Base-by-base conservation (phyloP, 2,888 invertebrate species). In the Parapristionchus giblindavisi region DNA sequence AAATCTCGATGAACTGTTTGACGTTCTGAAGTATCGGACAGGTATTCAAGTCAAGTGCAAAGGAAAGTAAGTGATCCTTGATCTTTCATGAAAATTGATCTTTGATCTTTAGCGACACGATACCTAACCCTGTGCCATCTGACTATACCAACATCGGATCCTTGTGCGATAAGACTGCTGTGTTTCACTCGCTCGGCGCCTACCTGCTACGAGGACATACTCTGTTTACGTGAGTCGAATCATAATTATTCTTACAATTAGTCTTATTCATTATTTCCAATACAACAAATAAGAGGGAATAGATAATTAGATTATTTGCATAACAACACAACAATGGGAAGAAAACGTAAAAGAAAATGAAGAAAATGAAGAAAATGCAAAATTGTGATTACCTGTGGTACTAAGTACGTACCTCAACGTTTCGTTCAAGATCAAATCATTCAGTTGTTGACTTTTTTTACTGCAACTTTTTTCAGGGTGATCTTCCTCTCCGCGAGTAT, bases 401-500 rank as follows among this genome's bases (percentile, higher is more conserved):
- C n/a, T n/a, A n/a, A n/a, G n/a, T n/a, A n/a, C n/a, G n/a, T n/a
- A n/a, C n/a, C n/a, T n/a, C n/a, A n/a, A n/a, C n/a, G n/a, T n/a
- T n/a, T n/a, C n/a, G n/a, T n/a, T n/a, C n/a, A n/a, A n/a, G n/a
- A n/a, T n/a, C n/a, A n/a, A n/a, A n/a, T n/a, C n/a, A n/a, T n/a
- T n/a, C n/a, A n/a, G n/a, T n/a, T n/a, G n/a, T n/a, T n/a, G n/a
- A n/a, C n/a, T n/a, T n/a, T n/a, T n/a, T n/a, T n/a, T n/a, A n/a
- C n/a, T n/a, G n/a, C n/a, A n/a, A n/a, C n/a, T 14, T 14, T 66
- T 66, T 66, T n/a, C 66, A 66, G 66, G 17, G 75, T 87, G 11
- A 68, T 82, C n/a, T 85, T 87, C 58, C 77, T 87, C 17, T 76
- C 81, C 11, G 84, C 83, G 14, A 84, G 85, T 21, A 82, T 87